Base-by-base conservation (phyloP, 1,140 invertebrate species). In the Drosophila nannoptera region DNA sequence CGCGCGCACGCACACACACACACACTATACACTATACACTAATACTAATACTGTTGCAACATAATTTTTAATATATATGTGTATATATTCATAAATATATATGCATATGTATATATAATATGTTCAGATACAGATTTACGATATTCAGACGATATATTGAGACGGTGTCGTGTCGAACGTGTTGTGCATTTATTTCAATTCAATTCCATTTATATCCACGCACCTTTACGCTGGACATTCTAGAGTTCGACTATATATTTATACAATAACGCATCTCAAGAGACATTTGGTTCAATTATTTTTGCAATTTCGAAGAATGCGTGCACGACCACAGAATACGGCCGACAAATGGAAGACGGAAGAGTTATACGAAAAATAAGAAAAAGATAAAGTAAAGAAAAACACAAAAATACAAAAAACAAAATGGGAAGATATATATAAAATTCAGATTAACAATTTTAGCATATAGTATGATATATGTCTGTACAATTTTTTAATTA, bases 401-500 rank as follows among this genome's bases (percentile, higher is more conserved):
- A 16, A 50, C 6, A 64, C 68, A 55, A 66, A 29, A 69, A 70
- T 40, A 50, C 29, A 76, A 68, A 59, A 60, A 40, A 43, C 42
- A 61, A 48, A 33, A 54, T 61, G 9, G 0, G 11, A 38, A 36
- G 56, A 36, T 35, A 62, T n/a, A 48, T 6, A 66, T 70, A 60
- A 65, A 16, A 73, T 70, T 45, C 42, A 61, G 43, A 59, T 59
- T 59, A 54, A 70, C 76, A 76, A 70, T 71, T 22, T 78, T 84
- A 84, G 80, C 80, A 84, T 84, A 84, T 84, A 84, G 76, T 80
- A 84, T 84, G 73, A 84, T 84, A 83, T 83, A 84, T 84, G 80
- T 84, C 80, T 84, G 80, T 84, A 84, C 73, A 84, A 84, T 84
- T 84, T 84, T 83, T 84, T 80, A 86, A 84, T 84, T 83, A 83